Evolutionary conservation across 2,888 invertebrate genomes (phyloP), one percentile per base, ranked within the genome.

Genomic region (Cephonodes hylas): DNA sequence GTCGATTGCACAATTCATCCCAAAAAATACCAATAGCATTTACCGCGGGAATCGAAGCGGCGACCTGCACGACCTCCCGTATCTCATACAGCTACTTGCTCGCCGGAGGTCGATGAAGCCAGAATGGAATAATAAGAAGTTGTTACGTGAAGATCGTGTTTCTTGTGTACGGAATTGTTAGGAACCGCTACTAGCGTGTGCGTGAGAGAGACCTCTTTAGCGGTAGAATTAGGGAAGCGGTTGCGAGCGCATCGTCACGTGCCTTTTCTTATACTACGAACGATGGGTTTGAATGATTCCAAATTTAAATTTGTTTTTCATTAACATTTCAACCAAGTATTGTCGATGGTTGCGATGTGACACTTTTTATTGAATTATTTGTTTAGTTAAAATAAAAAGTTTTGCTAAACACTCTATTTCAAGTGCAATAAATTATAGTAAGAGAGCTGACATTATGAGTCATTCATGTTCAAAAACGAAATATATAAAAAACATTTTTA

Each of bases 91-190:
- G 38, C 38, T 38, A 38, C 38, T n/a, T 13, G 38, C 38, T 38
- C 38, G 38, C 2, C 53, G 10, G 31, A 31, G 53, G 7, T 53
- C 27, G 8, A 48, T 27, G 15, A n/a, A 38, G 38, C 3, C 38
- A 53, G 53, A 53, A 53, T 53, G 10, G 8, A 31, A 20, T 53
- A 48, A 48, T 27, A 53, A 53, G 53, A 53, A 53, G 53, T 48
- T 48, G 27, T 44, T 44, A 48, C 48, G 31, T 53, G 53, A 27
- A 53, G 18, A 46, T 53, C 53, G 53, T 31, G 53, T 31, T 38
- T 25, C 46, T 46, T 53, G 53, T 27, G 53, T 53, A n/a, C 53
- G 18, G 31, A 53, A 53, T 53, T 20, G 53, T 53, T 53, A 53
- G 31, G 53, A 31, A 53, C 53, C 53, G 53, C 53, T 53, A 48